Evolutionary conservation across 2,113 vertebrate species (phyloP).

Genomic region (Origma solitaria): DNA sequence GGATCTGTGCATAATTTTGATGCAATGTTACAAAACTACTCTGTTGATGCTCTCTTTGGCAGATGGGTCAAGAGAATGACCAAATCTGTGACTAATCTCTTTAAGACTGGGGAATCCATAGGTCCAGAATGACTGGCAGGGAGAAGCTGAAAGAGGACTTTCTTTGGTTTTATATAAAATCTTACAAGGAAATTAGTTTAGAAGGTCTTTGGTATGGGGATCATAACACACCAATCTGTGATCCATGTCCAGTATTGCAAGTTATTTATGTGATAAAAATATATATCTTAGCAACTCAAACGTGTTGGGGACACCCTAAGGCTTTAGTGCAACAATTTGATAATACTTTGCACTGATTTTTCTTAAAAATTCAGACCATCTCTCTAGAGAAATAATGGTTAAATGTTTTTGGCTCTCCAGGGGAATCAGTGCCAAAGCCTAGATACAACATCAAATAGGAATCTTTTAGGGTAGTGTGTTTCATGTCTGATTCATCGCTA

Average conservation of each 20-base stretch:
- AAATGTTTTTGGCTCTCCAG: neutral
- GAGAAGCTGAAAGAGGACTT: neutral
- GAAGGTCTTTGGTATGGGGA: neutral
- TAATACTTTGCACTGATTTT: neutral
- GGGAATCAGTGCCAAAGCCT: neutral
- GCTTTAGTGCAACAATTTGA: neutral
- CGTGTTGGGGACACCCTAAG: neutral
- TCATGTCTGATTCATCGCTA: constrained; percentile 20
- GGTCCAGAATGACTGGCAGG: neutral
- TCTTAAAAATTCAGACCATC: neutral
- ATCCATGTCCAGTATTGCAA: neutral
- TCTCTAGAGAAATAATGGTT: neutral
- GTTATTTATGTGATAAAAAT: neutral
- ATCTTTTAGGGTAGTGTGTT: neutral
- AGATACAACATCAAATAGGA: neutral
- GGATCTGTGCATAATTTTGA: neutral
- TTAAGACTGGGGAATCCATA: neutral
- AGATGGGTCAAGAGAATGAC: neutral
- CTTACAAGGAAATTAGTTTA: neutral
- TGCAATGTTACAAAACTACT: neutral
- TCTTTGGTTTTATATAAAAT: neutral
- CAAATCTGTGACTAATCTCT: neutral
- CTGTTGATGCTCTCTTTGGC: neutral
- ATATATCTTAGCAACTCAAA: neutral
- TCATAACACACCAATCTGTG: neutral